These are phyloP conservation scores for Mus spicilegus DNA, from an alignment of 2,113 vertebrate species.

Conservation along the genomic window DNA sequence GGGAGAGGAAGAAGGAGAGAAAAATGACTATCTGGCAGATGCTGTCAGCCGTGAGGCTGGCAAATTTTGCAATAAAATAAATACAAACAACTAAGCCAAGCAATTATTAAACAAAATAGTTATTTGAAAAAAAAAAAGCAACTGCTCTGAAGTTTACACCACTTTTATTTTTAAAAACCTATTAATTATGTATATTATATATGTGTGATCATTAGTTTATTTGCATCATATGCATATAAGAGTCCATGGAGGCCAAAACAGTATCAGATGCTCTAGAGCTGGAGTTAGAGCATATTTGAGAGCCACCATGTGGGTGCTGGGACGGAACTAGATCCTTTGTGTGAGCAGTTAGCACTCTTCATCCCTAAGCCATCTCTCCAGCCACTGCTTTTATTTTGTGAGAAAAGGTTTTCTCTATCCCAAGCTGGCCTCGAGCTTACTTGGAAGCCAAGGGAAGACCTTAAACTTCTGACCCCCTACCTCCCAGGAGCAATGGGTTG, in stretches of 20 bases:
- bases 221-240: not conserved
- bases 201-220: not conserved
- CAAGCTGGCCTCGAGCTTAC: not conserved
- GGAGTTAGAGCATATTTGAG: not conserved
- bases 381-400: not conserved
- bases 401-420: not conserved
- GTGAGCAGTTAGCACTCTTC: not conserved
- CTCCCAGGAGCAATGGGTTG: no score
- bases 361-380: not conserved
- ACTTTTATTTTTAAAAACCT: not conserved
- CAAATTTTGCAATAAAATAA: not conserved
- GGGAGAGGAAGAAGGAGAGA: no score
- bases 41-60: not conserved
- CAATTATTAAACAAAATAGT: constrained; percentile 9
- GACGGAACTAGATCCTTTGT: not conserved
- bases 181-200: not conserved
- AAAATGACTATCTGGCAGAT: not conserved
- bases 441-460: not conserved
- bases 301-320: not conserved
- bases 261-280: not conserved
- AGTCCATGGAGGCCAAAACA: not conserved
- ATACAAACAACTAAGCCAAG: not conserved
- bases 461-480: not conserved
- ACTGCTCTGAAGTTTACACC: constrained; percentile 31
- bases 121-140: not conserved